phyloP scores from a whole-genome alignment of 2,113 vertebrate species.

The Nyctereutes procyonoides region DNA sequence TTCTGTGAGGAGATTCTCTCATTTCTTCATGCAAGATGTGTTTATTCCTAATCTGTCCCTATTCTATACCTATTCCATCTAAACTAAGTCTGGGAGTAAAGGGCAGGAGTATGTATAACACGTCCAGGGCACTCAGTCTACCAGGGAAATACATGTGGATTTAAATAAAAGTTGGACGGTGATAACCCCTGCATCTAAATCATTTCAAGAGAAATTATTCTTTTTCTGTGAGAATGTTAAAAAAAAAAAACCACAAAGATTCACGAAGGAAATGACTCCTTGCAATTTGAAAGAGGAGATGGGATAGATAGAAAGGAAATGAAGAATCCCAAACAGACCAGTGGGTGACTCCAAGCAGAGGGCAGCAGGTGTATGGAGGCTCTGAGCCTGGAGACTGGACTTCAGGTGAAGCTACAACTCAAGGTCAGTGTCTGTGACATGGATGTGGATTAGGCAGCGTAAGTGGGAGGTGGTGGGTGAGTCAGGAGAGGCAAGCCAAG shows the following conservation, averaged over 20 bases:
- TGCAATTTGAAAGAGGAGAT: neutral
- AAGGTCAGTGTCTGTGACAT: neutral
- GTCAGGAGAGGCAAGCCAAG: neutral
- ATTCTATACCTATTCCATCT: neutral
- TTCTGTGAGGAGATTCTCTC: neutral
- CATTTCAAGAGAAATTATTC: neutral
- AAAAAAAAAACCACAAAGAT: too few relatives aligned
- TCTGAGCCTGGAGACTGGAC: neutral
- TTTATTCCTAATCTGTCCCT: neutral
- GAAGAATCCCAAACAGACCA: neutral
- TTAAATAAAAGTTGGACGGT: neutral
- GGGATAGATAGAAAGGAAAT: too few relatives aligned
- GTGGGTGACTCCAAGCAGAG: neutral
- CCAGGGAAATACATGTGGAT: neutral
- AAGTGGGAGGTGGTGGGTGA: fast-evolving
- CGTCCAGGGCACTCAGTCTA: neutral
- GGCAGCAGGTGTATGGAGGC: neutral
- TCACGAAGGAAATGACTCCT: neutral
- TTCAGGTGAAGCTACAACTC: neutral
- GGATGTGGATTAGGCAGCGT: fast-evolving
- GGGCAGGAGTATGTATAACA: too few relatives aligned
- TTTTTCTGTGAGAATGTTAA: neutral
- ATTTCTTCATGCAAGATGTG: neutral
- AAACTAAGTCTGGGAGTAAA: neutral
- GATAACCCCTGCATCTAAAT: neutral